A percentile compares a stretch with the other conserved stretches of the same genome.
Evolutionary conservation across 2,888 invertebrate genomes (phyloP).

Genomic region (Augiades crinisus): DNA sequence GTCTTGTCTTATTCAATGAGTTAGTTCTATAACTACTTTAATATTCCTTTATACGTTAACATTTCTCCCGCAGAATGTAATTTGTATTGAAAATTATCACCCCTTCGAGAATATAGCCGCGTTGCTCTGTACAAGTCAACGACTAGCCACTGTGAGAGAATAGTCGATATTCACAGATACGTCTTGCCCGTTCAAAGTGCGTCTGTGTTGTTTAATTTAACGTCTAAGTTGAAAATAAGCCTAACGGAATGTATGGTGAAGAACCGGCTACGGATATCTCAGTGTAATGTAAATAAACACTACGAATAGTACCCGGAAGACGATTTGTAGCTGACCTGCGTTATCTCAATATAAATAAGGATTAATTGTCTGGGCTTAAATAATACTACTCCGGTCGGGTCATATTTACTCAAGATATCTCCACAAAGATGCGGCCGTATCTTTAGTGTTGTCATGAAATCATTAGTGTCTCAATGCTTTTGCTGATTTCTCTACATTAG

Average conservation of each 20-base stretch:
- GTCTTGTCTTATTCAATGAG: no score
- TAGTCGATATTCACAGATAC: not conserved
- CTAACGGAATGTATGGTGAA: conserved; percentile 41
- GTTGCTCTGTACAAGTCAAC: no score
- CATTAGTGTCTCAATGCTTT: no score
- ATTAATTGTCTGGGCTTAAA: conserved; percentile 20
- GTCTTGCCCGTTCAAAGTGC: conserved; percentile 17
- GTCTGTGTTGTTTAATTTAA: conserved; percentile 44
- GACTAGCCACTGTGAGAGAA: no score
- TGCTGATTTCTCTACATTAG: no score
- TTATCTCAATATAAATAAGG: conserved; percentile 36
- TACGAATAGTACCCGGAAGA: conserved; percentile 26
- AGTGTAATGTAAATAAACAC: conserved; percentile 47
- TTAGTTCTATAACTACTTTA: no score
- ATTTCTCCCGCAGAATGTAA: no score
- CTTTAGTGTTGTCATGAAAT: no score
- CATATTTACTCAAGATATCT: conserved; percentile 1
- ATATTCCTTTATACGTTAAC: no score
- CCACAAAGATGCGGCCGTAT: not conserved
- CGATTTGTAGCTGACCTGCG: conserved; percentile 29
- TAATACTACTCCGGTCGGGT: conserved; percentile 18
- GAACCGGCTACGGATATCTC: conserved; percentile 41
- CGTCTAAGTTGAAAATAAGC: conserved; percentile 38
- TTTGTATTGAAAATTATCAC: no score
- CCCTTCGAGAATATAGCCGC: no score